Conservation (phyloP, 23 tunicate species). For the Phallusia fumigata region DNA sequence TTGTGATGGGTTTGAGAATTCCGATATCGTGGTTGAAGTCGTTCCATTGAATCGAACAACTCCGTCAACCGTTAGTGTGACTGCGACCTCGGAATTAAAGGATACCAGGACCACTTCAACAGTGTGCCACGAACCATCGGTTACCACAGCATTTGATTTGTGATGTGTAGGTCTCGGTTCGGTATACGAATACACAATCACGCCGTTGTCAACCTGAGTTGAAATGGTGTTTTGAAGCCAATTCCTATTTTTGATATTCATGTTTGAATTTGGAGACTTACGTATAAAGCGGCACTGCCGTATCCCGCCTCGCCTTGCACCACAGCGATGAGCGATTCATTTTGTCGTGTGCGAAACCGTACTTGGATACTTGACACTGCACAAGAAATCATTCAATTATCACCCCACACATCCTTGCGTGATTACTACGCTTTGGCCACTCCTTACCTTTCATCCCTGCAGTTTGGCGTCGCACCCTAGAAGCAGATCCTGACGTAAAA, state of each 20-base stretch:
- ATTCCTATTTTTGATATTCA: neutral
- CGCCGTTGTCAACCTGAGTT: constrained; percentile 22
- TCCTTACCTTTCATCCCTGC: neutral
- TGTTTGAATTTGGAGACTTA: constrained; percentile 14
- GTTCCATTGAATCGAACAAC: neutral
- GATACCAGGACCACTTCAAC: neutral
- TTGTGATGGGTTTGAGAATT: constrained; percentile 45
- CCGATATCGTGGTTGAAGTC: constrained; percentile 17
- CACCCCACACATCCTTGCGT: no score
- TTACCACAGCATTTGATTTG: neutral
- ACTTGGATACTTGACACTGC: constrained; percentile 33
- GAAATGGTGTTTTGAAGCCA: neutral
- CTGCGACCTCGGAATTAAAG: neutral
- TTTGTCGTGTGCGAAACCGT: constrained; percentile 44
- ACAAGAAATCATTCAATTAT: neutral
- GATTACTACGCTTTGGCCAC: no score
- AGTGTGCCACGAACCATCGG: constrained; percentile 44
- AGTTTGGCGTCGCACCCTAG: constrained; percentile 21
- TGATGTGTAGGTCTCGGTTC: neutral
- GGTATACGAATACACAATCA: constrained; percentile 17
- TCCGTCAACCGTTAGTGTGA: neutral
- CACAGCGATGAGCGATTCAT: constrained; percentile 2
- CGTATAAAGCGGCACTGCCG: constrained; percentile 17
- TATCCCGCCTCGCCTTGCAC: neutral
- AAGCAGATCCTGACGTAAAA: neutral